Evolutionary conservation across 2,888 invertebrate genomes (phyloP), one percentile per base, ranked within the genome.

Genomic region (Hypomecis punctinalis): DNA sequence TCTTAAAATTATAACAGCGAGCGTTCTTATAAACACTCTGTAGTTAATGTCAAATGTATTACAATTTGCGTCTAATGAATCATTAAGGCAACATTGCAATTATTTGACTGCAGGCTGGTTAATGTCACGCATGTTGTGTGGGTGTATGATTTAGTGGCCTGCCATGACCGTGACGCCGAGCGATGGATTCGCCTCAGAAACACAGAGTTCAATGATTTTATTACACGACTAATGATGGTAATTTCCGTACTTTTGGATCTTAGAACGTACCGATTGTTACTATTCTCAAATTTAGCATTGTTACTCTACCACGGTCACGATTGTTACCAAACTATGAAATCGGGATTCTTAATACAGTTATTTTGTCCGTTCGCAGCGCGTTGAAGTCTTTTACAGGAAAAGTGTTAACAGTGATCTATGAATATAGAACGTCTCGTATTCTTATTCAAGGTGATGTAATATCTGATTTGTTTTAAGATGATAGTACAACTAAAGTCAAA

Each of bases 171-270:
- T 80, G 78, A 75, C 68, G 76, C 75, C 67, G 72, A 67, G 68
- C 69, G 68, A 77, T 72, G 74, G 73, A 71, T 71, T 73, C 69
- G 54, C 69, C 67, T 56, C 59, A 45, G 11, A 67, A 71, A 63
- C 67, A 68, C 68, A 73, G 74, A 80, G 78, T 80, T 81, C 76
- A 79, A 78, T 79, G 78, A 72, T 71, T 71, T 68, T 77, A 74
- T 73, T 71, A 72, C 52, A 58, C 61, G 56, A 52, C 56, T 72
- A 69, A 74, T 69, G 68, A 68, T 70, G 69, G 64, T 71, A 58
- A 73, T 75, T 76, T 74, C 68, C 69, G 62, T 71, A 67, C 66
- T 71, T 75, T 67, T 64, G 66, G 60, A 43, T 60, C 69, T 72
- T 66, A 51, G 59, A 61, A 62, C 63, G 70, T 70, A 77, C 73